A percentile compares a stretch with the other conserved stretches of the same genome.
phyloP scores from a whole-genome alignment of 2,113 vertebrate species.

The Cyanoliseus patagonus region DNA sequence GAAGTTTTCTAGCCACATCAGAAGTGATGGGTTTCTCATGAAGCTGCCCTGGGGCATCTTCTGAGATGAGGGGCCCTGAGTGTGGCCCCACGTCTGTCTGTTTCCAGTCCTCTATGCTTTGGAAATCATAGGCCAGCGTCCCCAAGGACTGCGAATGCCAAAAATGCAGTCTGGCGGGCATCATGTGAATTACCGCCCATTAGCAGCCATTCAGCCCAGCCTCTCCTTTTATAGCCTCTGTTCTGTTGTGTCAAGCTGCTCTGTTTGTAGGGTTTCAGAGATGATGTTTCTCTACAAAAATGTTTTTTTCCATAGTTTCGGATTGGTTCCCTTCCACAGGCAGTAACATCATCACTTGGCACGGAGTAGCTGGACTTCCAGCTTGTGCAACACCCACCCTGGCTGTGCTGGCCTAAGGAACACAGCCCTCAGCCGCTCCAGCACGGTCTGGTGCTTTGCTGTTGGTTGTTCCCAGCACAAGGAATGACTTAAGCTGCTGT shows the following conservation, averaged over 20 bases:
- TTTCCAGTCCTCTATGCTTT: background rate
- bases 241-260: background rate
- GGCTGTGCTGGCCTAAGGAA: accelerated
- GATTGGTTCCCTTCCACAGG: background rate
- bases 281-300: slow-evolving; percentile 32
- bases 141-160: background rate
- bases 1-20: background rate
- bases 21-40: background rate
- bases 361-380: background rate
- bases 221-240: slow-evolving; percentile 50
- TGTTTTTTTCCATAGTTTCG: background rate
- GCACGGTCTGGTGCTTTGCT: accelerated
- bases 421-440: background rate
- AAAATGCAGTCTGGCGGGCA: background rate
- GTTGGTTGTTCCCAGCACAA: accelerated
- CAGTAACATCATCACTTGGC: background rate
- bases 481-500: background rate
- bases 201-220: background rate
- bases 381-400: background rate
- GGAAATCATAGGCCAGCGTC: background rate
- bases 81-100: background rate
- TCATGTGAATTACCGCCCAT: background rate
- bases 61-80: accelerated
- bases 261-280: background rate
- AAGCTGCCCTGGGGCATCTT: background rate